phyloP scores from a whole-genome alignment of 2,888 invertebrate species.

The Caenorhabditis zanzibari region DNA sequence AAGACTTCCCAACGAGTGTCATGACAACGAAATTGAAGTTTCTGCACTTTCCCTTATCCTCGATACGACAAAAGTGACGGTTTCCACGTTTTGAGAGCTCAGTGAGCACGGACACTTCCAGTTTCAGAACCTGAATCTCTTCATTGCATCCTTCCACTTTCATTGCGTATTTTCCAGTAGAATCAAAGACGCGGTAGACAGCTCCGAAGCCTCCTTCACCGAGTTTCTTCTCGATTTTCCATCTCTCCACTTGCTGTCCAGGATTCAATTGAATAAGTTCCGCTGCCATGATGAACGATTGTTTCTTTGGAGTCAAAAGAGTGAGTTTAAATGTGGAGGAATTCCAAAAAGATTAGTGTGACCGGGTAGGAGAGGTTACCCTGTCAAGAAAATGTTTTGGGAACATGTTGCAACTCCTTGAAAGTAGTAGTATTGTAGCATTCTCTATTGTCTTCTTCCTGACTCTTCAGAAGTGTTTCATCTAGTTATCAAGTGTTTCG shows the following conservation, averaged over 20 bases:
- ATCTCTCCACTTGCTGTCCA: slow-evolving; percentile 74
- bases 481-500: slow-evolving; percentile 54
- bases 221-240: slow-evolving; percentile 80
- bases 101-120: slow-evolving; percentile 79
- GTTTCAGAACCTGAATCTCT: slow-evolving; percentile 76
- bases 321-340: not conserved
- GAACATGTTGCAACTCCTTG: too few relatives aligned
- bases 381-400: not conserved
- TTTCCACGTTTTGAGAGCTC: slow-evolving; percentile 76
- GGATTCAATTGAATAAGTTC: slow-evolving; percentile 30
- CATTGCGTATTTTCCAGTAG: slow-evolving; percentile 77
- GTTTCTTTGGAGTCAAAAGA: slow-evolving; percentile 1
- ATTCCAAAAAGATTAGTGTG: not conserved
- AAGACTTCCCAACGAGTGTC: slow-evolving; percentile 81
- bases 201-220: slow-evolving; percentile 71
- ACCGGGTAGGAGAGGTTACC: not conserved
- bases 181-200: slow-evolving; percentile 75
- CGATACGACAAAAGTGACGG: slow-evolving; percentile 77
- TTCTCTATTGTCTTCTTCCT: not conserved
- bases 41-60: slow-evolving; percentile 79
- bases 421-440: not conserved
- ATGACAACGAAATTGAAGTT: slow-evolving; percentile 80
- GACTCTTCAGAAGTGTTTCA: not conserved
- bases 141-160: slow-evolving; percentile 77
- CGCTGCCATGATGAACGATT: slow-evolving; percentile 21